Evolutionary conservation across 2,888 invertebrate genomes (phyloP).

Genomic region (Parapristionchus giblindavisi): DNA sequence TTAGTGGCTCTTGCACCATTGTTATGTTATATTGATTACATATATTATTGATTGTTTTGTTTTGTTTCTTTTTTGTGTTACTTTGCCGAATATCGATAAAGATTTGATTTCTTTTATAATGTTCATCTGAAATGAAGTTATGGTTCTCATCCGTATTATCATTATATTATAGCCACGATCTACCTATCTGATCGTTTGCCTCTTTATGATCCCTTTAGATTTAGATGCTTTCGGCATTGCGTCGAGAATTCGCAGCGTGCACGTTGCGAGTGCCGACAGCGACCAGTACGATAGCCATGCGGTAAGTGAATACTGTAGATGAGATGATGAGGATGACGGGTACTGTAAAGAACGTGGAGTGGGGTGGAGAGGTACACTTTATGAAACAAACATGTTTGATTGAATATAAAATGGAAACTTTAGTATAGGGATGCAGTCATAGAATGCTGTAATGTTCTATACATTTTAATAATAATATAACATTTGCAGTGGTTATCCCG

Average conservation of each 20-base stretch:
- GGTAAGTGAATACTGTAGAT: not conserved
- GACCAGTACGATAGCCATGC: conserved; percentile 7
- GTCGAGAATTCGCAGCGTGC: conserved; percentile 25
- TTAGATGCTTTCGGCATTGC: conserved; percentile 22
- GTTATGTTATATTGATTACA: too few species aligned
- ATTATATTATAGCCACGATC: too few species aligned
- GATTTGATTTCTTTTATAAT: too few species aligned
- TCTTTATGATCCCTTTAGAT: too few species aligned
- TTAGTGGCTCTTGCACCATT: too few species aligned
- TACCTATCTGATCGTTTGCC: too few species aligned
- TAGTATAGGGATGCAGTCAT: not conserved
- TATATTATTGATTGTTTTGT: too few species aligned
- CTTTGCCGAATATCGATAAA: too few species aligned
- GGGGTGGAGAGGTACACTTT: not conserved
- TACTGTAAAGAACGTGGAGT: not conserved
- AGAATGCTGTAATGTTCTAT: too few species aligned
- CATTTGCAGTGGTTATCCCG: conserved; percentile 46
- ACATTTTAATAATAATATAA: not conserved
- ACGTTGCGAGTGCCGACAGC: conserved; percentile 9
- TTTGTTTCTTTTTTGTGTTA: too few species aligned
- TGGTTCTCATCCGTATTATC: too few species aligned
- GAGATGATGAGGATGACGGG: not conserved
- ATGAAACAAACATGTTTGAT: not conserved
- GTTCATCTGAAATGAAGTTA: too few species aligned
- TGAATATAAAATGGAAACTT: not conserved